Base-by-base conservation (phyloP, 2,797 vertebrate genomes). In the Semaprochilodus insignis region DNA sequence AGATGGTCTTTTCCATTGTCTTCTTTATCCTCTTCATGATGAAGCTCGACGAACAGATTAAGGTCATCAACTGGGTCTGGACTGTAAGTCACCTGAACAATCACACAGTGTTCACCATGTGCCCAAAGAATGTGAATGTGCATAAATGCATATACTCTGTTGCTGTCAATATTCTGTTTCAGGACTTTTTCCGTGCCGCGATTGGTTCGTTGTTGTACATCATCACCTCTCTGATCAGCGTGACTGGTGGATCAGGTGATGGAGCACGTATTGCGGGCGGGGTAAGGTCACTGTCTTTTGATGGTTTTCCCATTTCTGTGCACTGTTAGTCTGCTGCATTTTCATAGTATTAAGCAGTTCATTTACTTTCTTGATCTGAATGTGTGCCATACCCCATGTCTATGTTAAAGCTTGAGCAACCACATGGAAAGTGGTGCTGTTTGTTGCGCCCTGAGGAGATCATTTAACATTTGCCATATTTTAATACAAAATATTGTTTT, bases 1-100 rank as follows among this genome's bases (percentile, higher is more conserved):
- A 97, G 90, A 90, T 97, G 92, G 17, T 91, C 78, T 90, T 96
- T 13, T 81, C 95, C 73, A 87, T 88, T 0, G 0, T 96, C 88
- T 94, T 97, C 88, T 96, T 96, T 27, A 31, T 81, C 69, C 19
- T 96, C 91, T 98, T 94, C 88, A 95, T 94, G 91, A 91, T 93
- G 90, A 92, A 92, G 6, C 2, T 96, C 62, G 94, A 97, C 90
- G 94, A 94, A 87, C 94, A 94, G 88, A 0, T 97, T 36, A 4
- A 17, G 13, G 6, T 91, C 70, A 75, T 97, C 89, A 94, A 94
- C 92, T 98, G 96, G 97, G 10, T 94, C 40, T 97, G 96, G 96
- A 96, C 16, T 54, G 97, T 98, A 88, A 96, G 96, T 94, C 21
- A n/a, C 23, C 3, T 23, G 13, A 73, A 71, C 36, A 23, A 2